Base-by-base conservation (phyloP, 2,113 vertebrate species). In the Perca flavescens region DNA sequence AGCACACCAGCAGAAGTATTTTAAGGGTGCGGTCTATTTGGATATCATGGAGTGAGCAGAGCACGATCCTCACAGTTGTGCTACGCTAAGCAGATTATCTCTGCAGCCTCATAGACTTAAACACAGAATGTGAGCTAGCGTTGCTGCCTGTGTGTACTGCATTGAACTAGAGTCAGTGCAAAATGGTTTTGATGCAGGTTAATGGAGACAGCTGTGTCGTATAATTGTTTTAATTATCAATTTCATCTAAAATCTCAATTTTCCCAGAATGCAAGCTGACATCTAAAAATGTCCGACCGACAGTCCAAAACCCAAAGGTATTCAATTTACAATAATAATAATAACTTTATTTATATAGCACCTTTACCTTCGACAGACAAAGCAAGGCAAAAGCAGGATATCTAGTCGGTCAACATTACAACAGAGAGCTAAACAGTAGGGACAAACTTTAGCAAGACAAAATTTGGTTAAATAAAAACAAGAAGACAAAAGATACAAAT, bases 31-130 rank as follows among this genome's bases (percentile, higher is more conserved):
- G 15, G 74, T 85, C 89, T 90, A 77, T 86, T 86, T 85, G 79
- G 87, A 89, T 91, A 86, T 91, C 86, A 83, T 83, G 71, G 70
- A 85, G 79, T 0, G 78, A 89, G 82, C 80, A 63, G 64, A 58
- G 86, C 89, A 65, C 61, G 88, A 85, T 82, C 87, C 83, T 89
- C 82, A 36, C 85, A 82, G 84, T 89, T 82, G 87, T 88, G 91
- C 92, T 91, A 58, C 64, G 50, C 83, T 93, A 88, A 92, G 91
- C 85, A 93, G 92, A 89, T 91, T 92, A 92, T 85, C 87, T 74
- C 85, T 12, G 80, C 80, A 77, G 81, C 79, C 83, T 86, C 78
- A 17, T 36, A 88, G 89, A 83, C 79, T 79, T 86, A 77, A 86
- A 86, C 72, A 88, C 84, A 81, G 78, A 86, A 46, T 49, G 80